Evolutionary conservation across 2,113 vertebrate species (phyloP), one percentile per base, ranked within the genome.

Genomic region (Crotalus horridus): DNA sequence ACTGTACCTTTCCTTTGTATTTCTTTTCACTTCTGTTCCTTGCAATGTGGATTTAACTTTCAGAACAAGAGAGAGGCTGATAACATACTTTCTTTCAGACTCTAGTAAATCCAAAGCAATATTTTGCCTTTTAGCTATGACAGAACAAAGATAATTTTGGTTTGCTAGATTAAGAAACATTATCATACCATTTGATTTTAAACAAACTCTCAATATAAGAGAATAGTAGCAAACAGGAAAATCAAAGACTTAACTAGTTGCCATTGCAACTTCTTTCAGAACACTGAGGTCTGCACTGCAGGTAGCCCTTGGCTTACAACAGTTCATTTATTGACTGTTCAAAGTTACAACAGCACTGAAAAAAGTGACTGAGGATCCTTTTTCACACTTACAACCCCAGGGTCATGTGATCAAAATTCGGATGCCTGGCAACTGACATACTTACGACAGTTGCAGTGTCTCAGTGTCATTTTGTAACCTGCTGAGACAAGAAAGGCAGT

Each of bases 1-100:
- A 94, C 81, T 29, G 95, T 98, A 99, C 99, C 99, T 99, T 95
- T 99, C 99, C 93, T 99, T 99, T 90, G 97, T 93, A 87, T 97
- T 98, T 95, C 97, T 97, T 94, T 98, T 97, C 91, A 98, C 97
- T 89, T 99, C 99, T 29, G 98, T 98, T 29, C 98, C 98, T 90
- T 99, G 99, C 96, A 99, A 98, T 0, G 98, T 98, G 93, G 99
- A 98, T 96, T 99, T 99, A 96, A 99, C 99, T 97, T 99, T 99
- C 96, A 99, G 98, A 85, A 99, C 97, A 90, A 99, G 97, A 90
- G 99, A 99, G 85, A 99, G 97, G 94, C 99, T 98, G 64, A 99
- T 99, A 55, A 99, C 98, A 0, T 99, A 99, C 64, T 99, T 98
- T 89, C 99, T 97, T 97, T 99, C 99, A 1, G 99, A 99, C 96